Percentiles rank a stretch among this genome's conserved stretches.
Evolutionary conservation across 2,113 vertebrate genomes (phyloP).

Genomic region (Potamarius usumacintae): DNA sequence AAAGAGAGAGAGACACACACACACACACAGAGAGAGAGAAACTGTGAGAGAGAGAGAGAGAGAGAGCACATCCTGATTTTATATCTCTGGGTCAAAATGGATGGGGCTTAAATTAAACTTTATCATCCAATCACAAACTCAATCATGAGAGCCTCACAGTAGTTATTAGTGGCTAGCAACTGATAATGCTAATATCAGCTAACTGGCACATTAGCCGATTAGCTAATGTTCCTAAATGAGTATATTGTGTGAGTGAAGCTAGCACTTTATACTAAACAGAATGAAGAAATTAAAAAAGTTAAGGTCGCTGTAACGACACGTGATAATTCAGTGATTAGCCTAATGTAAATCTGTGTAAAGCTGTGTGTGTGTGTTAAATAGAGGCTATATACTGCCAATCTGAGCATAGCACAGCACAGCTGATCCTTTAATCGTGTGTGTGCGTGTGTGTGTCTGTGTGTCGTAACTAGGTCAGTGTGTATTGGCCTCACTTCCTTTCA

Average conservation of each 20-base stretch:
- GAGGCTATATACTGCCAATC: background rate
- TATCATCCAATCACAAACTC: too few relatives aligned
- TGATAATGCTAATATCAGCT: background rate
- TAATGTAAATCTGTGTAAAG: background rate
- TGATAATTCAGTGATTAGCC: background rate
- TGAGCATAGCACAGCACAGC: background rate
- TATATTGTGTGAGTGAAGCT: background rate
- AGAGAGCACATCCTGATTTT: background rate
- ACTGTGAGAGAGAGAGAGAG: too few relatives aligned
- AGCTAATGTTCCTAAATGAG: background rate
- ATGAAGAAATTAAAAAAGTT: background rate
- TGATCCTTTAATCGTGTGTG: slow-evolving; percentile 16
- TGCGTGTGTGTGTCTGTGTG: too few relatives aligned
- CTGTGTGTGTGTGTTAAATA: background rate
- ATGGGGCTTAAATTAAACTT: background rate
- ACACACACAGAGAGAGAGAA: too few relatives aligned
- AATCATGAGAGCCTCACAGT: background rate
- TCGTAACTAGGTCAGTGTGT: background rate
- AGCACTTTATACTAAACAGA: background rate
- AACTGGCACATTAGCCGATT: background rate
- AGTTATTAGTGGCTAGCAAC: background rate
- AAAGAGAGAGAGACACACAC: background rate
- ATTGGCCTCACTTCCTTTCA: background rate
- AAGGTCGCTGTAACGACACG: background rate
- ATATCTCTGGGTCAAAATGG: background rate